A percentile compares a stretch with the other conserved stretches of the same genome.
Conservation (phyloP, 2,888 invertebrate species). For the Idaea straminata region DNA sequence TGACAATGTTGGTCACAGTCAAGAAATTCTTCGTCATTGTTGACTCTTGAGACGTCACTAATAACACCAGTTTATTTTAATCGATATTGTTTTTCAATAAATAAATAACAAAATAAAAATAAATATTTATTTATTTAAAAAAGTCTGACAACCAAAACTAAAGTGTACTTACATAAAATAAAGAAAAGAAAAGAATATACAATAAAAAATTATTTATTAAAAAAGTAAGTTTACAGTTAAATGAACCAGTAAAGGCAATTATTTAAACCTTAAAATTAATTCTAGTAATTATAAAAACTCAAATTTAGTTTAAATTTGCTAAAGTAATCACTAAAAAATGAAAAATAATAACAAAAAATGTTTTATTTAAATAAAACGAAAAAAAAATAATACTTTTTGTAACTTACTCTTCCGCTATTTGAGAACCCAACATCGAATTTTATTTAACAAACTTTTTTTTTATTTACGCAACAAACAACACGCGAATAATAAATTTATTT, state of each 20-base stretch:
- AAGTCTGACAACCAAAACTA: background rate
- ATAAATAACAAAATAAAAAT: background rate
- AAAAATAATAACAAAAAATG: background rate
- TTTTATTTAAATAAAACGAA: conserved; percentile 3
- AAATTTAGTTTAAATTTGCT: no score
- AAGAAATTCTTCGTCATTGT: conserved; percentile 81
- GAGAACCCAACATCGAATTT: conserved; percentile 69
- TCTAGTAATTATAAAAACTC: background rate
- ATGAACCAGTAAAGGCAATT: background rate
- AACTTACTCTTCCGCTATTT: conserved; percentile 68
- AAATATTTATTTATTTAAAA: background rate
- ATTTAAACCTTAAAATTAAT: background rate
- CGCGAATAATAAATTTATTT: conserved; percentile 46
- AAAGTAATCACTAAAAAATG: background rate
- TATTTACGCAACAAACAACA: conserved; percentile 63
- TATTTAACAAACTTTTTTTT: conserved; percentile 42
- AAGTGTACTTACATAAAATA: background rate
- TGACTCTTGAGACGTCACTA: conserved; percentile 73
- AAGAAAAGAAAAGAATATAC: background rate
- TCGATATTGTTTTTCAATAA: conserved; percentile 3
- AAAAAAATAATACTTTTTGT: conserved; percentile 9
- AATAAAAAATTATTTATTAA: background rate
- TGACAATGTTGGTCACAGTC: conserved; percentile 82
- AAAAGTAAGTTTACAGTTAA: background rate
- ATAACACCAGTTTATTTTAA: conserved; percentile 35